A percentile compares a stretch with the other conserved stretches of the same genome.
phyloP scores from a whole-genome alignment of 2,797 vertebrate species.

The Chelon auratus region DNA sequence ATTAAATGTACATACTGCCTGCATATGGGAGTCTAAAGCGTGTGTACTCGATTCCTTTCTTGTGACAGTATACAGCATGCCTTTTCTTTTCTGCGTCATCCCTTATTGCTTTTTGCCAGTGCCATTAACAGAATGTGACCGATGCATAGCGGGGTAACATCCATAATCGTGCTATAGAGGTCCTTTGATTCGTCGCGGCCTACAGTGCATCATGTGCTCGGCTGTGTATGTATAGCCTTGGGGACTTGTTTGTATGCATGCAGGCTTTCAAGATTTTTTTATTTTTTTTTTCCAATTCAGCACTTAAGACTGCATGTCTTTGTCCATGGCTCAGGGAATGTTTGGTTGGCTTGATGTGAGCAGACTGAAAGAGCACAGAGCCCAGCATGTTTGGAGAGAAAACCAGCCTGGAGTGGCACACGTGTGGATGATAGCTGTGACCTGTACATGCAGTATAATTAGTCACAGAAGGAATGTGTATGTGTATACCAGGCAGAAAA shows the following conservation, averaged over 20 bases:
- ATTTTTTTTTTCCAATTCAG: conserved; percentile 22
- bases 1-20: background rate
- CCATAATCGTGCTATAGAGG: conserved; percentile 2
- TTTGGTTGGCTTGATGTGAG: conserved; percentile 31
- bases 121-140: conserved; percentile 13
- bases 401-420: background rate
- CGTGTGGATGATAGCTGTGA: background rate
- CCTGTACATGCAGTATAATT: background rate
- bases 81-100: background rate
- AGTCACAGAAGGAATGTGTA: background rate
- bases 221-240: conserved; percentile 37
- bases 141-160: conserved; percentile 2
- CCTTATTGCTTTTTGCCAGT: background rate
- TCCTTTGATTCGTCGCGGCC: background rate
- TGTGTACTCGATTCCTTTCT: background rate
- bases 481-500: no score
- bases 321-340: conserved; percentile 20
- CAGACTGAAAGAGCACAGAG: conserved; percentile 12
- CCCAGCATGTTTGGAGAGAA: conserved; percentile 11
- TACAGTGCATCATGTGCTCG: conserved; percentile 36
- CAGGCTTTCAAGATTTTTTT: conserved; percentile 29
- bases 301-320: conserved; percentile 31
- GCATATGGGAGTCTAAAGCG: background rate
- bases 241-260: conserved; percentile 22
- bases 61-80: background rate